These are phyloP conservation scores for Spea bombifrons DNA, from an alignment of 2,113 vertebrate genomes.

Conservation along the genomic window DNA sequence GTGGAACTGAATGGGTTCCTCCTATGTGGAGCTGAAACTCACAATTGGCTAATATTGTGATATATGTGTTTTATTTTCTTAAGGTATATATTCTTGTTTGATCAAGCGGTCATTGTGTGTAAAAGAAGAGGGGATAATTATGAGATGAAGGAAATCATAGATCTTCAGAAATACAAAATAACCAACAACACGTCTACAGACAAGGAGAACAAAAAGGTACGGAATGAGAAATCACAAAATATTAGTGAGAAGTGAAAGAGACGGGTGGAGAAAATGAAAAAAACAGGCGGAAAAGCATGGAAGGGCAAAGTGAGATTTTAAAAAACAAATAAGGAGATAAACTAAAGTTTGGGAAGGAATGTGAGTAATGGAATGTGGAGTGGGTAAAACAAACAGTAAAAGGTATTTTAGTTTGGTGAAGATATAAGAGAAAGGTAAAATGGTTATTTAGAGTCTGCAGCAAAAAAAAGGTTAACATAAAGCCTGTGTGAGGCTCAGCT, in stretches of 20 bases:
- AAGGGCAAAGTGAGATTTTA: not conserved
- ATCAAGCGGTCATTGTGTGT: conserved; percentile 89
- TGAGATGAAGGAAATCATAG: conserved; percentile 97
- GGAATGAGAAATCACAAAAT: not conserved
- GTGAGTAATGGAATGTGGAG: no score
- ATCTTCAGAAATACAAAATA: conserved; percentile 93
- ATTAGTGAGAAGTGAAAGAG: not conserved
- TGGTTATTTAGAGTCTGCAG: no score
- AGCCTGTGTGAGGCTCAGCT: no score
- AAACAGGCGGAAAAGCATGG: not conserved
- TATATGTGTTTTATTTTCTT: conserved; percentile 15
- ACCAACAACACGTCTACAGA: conserved; percentile 93
- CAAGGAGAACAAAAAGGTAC: conserved; percentile 95
- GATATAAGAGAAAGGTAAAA: no score
- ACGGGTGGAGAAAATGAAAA: not conserved
- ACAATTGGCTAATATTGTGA: no score
- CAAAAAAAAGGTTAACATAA: no score
- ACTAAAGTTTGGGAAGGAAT: no score
- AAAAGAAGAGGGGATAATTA: conserved; percentile 94
- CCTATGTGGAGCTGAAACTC: no score
- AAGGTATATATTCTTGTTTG: conserved; percentile 96
- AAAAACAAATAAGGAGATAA: not conserved
- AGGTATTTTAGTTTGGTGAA: no score
- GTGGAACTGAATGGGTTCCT: no score
- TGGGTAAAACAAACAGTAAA: no score